Base-by-base conservation (phyloP, 1,140 invertebrate genomes). In the Sipha flava region DNA sequence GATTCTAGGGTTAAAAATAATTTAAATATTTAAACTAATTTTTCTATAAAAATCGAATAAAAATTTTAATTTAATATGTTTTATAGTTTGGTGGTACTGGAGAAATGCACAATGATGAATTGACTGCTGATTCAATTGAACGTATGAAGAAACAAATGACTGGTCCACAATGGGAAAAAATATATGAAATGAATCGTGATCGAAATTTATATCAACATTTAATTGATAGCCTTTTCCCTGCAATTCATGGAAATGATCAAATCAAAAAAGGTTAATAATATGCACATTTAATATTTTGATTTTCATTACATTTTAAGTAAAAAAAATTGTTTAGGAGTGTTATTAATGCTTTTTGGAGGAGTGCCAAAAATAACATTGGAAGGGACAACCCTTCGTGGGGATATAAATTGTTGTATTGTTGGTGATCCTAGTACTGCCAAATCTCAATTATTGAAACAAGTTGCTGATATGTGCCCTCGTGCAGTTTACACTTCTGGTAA, bases 341-440 rank as follows among this genome's bases (percentile, higher is more conserved):
- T 98, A 1, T 85, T 99, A 10, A 98, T 99, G 95, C 85, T 99
- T 31, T 99, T 99, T 87, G 97, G 98, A 47, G 98, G 98, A 3
- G 97, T 99, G 12, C 90, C 93, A 0, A 99, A 99, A 87, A 93
- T 90, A n/a, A 98, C 97, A 0, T 86, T 90, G 31, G 97, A 99
- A 88, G 92, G 92, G 59, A 93, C 92, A 3, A 90, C 91, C 0
- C 88, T 99, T 0, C 89, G 98, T 85, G 98, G 98, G 26, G 98
- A 99, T 84, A 93, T 99, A 75, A 99, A 99, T 85, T 92, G 98
- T 80, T 99, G 97, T 85, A 92, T 99, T 82, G 97, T 99, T 34
- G 98, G 98, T 12, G 98, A 99, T 88, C 98, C 98, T 0, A 97
- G 95, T 85, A 99, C 98, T 4, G 97, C 97, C 3, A 99, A 99